Evolutionary conservation across 2,888 invertebrate genomes (phyloP), one percentile per base, ranked within the genome.

Genomic region (Ornithoptera alexandrae): DNA sequence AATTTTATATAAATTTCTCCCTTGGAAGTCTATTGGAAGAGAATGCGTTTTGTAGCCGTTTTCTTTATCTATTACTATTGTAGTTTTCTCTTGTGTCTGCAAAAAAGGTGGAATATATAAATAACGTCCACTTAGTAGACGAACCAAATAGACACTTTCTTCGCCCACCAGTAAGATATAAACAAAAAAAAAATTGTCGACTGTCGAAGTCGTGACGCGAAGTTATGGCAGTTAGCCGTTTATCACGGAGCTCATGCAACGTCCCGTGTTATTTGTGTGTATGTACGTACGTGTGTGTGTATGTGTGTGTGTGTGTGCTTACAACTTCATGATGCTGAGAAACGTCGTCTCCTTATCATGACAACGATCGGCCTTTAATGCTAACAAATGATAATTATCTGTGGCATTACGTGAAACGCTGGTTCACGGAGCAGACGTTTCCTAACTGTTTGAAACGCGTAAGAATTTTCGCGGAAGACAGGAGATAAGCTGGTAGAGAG

Each of bases 251-350:
- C 46, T 65, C 69, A 69, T 69, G 65, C 69, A 60, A 60, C 60
- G 50, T 12, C 46, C 46, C 46, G 46, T 2, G 15, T 46, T 46
- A 12, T 46, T 2, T 39, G 39, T 39, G 39, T 46, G 46, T 30
- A 30, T 30, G 30, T 30, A 30, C 30, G 30, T 30, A 30, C 30
- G 30, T 30, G 30, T 24, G 24, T 24, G 4, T 46, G 42, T 46
- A 39, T 53, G 66, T 62, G 59, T 62, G 69, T 46, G 42, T 46
- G 39, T 53, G 66, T 62, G 59, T 62, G 69, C 58, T 50, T 50
- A 66, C 67, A 67, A 67, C 70, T 67, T 67, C 72, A 71, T 66
- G 68, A 70, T 76, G 74, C 73, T 74, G 75, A 74, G 77, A 78
- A 75, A 73, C 66, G 64, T 70, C 68, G 72, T 20, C 56, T 15